Evolutionary conservation across 2,888 invertebrate genomes (phyloP).

Genomic region (Mechanitis messenoides): DNA sequence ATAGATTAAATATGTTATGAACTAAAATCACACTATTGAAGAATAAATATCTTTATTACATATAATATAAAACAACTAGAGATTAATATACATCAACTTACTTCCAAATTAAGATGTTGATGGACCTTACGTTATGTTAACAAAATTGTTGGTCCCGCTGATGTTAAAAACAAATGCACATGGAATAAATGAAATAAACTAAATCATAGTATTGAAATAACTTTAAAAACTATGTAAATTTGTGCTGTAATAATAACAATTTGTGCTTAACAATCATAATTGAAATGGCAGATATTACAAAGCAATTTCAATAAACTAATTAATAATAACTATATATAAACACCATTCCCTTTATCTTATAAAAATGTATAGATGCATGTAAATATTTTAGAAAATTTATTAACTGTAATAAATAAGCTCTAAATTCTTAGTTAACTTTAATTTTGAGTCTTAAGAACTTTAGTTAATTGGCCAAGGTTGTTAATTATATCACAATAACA

Average conservation of each 20-base stretch:
- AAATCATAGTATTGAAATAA: neutral
- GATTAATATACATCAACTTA: conserved; percentile 39
- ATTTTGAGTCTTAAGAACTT: conserved; percentile 16
- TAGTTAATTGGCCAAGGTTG: conserved; percentile 16
- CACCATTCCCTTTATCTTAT: conserved; percentile 23
- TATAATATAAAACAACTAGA: conserved; percentile 53
- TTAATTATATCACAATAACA: conserved; percentile 6
- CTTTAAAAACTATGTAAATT: conserved; percentile 13
- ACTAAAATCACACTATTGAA: conserved; percentile 34
- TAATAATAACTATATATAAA: conserved; percentile 22
- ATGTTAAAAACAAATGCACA: conserved; percentile 22
- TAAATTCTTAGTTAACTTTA: conserved; percentile 36
- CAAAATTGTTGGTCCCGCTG: conserved; percentile 31
- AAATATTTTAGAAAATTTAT: conserved; percentile 27
- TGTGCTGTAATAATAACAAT: conserved; percentile 29
- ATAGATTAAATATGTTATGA: conserved; percentile 1
- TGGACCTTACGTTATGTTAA: conserved; percentile 27
- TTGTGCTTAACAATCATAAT: conserved; percentile 34
- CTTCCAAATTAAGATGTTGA: conserved; percentile 30
- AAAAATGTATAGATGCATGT: conserved; percentile 20
- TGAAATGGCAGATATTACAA: conserved; percentile 17
- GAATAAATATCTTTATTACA: conserved; percentile 58
- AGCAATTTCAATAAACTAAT: conserved; percentile 20
- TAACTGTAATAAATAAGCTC: conserved; percentile 38
- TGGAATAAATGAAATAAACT: conserved; percentile 19